phyloP scores from a whole-genome alignment of 2,113 vertebrate genomes.

The Caretta caretta region DNA sequence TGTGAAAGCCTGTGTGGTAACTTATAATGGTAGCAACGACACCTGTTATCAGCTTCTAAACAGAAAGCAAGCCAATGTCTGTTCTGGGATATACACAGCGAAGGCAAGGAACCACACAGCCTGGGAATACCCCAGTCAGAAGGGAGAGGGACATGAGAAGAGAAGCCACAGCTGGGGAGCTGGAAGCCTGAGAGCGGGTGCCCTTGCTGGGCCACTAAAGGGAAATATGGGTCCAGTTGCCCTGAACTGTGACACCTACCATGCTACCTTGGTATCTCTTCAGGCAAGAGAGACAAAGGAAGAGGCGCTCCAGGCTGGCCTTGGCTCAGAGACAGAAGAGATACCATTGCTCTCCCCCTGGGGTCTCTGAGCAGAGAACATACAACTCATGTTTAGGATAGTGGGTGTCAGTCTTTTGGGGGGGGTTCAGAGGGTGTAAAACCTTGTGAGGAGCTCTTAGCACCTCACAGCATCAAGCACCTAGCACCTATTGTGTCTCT shows the following conservation, averaged over 20 bases:
- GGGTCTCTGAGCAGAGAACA: neutral
- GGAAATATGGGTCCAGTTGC: neutral
- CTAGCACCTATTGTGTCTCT: neutral
- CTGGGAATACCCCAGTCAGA: neutral
- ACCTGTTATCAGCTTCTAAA: neutral
- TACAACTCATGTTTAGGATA: neutral
- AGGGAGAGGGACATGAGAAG: neutral
- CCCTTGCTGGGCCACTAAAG: neutral
- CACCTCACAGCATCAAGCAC: neutral
- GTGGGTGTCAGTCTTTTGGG: neutral
- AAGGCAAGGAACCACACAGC: neutral
- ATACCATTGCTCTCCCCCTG: neutral
- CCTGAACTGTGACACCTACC: neutral
- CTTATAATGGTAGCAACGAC: neutral
- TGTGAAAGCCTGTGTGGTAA: neutral
- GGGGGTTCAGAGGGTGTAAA: neutral
- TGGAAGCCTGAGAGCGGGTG: neutral
- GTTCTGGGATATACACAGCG: neutral
- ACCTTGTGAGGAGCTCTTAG: neutral
- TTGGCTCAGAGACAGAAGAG: neutral
- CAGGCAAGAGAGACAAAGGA: neutral
- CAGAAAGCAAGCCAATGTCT: neutral
- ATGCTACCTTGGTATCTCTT: neutral
- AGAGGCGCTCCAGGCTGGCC: neutral
- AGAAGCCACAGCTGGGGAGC: neutral